Evolutionary conservation across 2,888 invertebrate species (phyloP), one percentile per base, ranked within the genome.

Genomic region (Polylopha cassiicola): DNA sequence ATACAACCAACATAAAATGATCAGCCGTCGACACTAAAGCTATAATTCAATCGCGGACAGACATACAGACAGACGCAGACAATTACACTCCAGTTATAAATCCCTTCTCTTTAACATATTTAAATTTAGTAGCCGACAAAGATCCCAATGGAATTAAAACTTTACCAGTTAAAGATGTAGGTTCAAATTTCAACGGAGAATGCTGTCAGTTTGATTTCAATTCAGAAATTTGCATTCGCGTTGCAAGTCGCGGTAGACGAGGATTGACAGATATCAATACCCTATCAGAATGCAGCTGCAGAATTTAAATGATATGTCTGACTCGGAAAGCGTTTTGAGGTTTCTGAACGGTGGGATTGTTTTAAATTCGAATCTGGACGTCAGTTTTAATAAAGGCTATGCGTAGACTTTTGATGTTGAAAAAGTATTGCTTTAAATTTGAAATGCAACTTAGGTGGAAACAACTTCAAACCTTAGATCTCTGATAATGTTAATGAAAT

Each of bases 241-340:
- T 43, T 49, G 46, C 43, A 46, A 39, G 50, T 41, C 46, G 43
- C 48, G 46, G 44, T 46, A 27, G 50, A 43, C 37, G 45, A 46
- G 49, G 67, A 63, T 67, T 67, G 67, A 67, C 68, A 64, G 62
- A 60, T 61, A 65, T 67, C 67, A 65, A 65, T 66, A 53, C 51
- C 47, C 46, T 57, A 60, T 58, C 56, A 48, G 48, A 50, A 47
- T 47, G 44, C 37, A 49, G 46, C 36, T 43, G 33, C 24, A 18
- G 39, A 41, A 47, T 54, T 50, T 47, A 52, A 53, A 54, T 48
- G 47, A 49, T 31, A 37, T 38, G 50, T 41, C 26, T 28, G 45
- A 43, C 17, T 26, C 28, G 38, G 27, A 46, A 39, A 41, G 24
- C 18, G 10, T 13, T 5, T 34, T 36, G 34, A 27, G 22, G 31